Evolutionary conservation across 2,888 invertebrate genomes (phyloP), one percentile per base, ranked within the genome.

Genomic region (Pollenia griseotomentosa): DNA sequence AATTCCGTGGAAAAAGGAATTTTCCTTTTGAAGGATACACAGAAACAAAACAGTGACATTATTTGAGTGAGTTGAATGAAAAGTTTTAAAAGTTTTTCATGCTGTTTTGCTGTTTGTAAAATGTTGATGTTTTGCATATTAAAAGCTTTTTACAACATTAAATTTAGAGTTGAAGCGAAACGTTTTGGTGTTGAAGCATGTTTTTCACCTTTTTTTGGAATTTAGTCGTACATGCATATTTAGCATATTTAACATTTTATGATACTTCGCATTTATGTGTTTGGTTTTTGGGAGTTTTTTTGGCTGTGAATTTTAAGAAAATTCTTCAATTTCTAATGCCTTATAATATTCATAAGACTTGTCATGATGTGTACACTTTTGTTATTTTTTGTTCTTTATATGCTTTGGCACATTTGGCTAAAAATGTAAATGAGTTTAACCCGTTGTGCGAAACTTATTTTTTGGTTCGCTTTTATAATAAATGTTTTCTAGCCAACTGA

Each of bases 121-220:
- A 61, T 61, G 55, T 42, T 78, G 74, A 51, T 74, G 74, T 70
- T 83, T 79, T 86, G 83, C 74, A 78, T 86, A 83, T 77, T 83
- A 83, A 86, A 86, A 83, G 46, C 71, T 61, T 77, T 80, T 65
- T 48, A 51, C 2, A 44, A 14, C 11, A 65, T 57, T 40, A 81
- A 40, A 48, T 74, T 65, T 7, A 53, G 33, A 33, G n/a, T 7
- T 12, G 14, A 42, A 44, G 11, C 2, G 9, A 40, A 59, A 0
- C 40, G 33, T 53, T n/a, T 12, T 8, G 16, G 53, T 55, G 11
- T 10, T 12, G 19, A 14, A 9, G 19, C 12, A 48, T 74, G 53
- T 73, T 16, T 48, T 44, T 42, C n/a, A 63, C 53, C 61, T 74
- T 68, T 46, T 63, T 33, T 33, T 23, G 44, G 66, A 16, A 51